Base-by-base conservation (phyloP, 2,888 invertebrate species). In the Drosophila engyochracea region DNA sequence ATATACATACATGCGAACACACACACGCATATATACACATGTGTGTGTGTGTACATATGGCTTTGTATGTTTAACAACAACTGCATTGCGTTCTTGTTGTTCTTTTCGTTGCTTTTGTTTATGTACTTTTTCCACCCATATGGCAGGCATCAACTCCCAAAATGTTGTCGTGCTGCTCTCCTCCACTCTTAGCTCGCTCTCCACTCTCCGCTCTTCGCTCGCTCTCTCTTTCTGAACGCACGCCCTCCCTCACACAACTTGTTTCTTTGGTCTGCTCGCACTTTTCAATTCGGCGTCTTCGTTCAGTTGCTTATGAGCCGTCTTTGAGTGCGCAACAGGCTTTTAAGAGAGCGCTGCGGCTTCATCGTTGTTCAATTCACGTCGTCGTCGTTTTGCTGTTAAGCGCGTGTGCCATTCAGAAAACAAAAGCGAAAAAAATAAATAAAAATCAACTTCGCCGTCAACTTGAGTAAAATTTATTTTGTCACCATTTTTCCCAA, bases 221-320 rank as follows among this genome's bases (percentile, higher is more conserved):
- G 33, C 65, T 51, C 60, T 22, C 22, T 30, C 33, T 58, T 39
- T 37, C 30, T 25, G 37, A 62, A 68, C 68, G 72, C 57, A 79
- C 76, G 73, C 80, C 81, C 79, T 81, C 60, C 76, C 76, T 70
- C 80, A 77, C 79, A 70, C 72, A 79, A 82, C 82, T 76, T 75
- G 79, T 78, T 72, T 81, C 61, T 47, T 47, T 47, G 62, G 61
- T 61, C 63, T 58, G 47, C 61, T 70, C 72, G 63, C 65, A 67
- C 65, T 25, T 47, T 47, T 47, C 25, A 41, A 44, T 61, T 68
- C 67, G 41, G 30, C 61, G 68, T 67, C 73, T 82, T 71, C 66
- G 83, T 85, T 90, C 83, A 91, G 91, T 91, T 88, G 86, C 82
- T 89, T 91, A 69, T 84, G 87, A 91, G 90, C 84, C 89, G 90